Evolutionary conservation across 2,113 vertebrate species (phyloP).

Genomic region (Oenanthe melanoleuca): DNA sequence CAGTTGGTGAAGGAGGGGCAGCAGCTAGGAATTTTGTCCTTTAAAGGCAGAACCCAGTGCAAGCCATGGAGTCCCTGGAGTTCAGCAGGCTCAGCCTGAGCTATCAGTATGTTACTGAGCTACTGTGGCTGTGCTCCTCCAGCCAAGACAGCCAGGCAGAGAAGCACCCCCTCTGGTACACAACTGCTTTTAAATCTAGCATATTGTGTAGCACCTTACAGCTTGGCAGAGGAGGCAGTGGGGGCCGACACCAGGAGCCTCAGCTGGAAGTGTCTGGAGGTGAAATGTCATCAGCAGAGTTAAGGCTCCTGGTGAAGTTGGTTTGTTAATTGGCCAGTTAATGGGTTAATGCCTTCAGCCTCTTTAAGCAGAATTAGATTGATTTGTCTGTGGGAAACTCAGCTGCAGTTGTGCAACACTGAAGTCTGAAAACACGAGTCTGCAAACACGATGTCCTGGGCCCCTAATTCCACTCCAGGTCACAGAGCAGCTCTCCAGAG

Average conservation of each 20-base stretch:
- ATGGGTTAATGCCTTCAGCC: neutral
- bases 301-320: neutral
- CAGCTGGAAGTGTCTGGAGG: neutral
- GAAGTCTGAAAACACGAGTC: conserved; percentile 6
- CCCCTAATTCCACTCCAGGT: neutral
- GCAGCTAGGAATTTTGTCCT: neutral
- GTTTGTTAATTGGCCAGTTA: neutral
- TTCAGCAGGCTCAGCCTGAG: rapidly evolving
- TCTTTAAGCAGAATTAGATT: neutral
- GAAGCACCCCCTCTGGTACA: neutral
- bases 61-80: neutral
- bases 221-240: neutral
- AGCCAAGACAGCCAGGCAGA: neutral
- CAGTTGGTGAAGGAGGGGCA: neutral
- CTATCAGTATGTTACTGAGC: rapidly evolving
- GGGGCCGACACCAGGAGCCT: neutral
- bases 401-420: neutral
- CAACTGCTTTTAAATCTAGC: neutral
- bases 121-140: neutral
- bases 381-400: neutral
- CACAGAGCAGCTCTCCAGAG: neutral
- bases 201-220: neutral
- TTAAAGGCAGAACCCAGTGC: neutral
- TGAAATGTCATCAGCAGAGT: neutral
- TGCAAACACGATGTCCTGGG: neutral